phyloP scores from a whole-genome alignment of 92 coral and sea anemone genomes.

The Paragorgia papillata region DNA sequence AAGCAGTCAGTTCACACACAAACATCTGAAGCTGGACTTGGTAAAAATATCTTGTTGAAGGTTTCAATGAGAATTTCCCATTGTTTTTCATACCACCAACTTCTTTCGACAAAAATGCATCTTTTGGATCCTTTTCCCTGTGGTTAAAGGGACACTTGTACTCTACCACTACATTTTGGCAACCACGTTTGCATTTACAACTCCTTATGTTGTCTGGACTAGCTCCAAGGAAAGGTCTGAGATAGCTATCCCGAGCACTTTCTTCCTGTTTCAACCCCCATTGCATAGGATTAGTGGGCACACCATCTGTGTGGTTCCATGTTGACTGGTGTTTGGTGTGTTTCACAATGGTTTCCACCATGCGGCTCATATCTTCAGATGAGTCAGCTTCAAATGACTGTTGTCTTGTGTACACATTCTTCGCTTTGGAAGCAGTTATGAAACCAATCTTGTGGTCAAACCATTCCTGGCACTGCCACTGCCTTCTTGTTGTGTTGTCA shows the following conservation, averaged over 20 bases:
- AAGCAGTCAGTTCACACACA: neutral
- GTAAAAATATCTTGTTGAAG: neutral
- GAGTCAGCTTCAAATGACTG: neutral
- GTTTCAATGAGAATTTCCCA: conserved; percentile 3
- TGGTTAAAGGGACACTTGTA: conserved; percentile 29
- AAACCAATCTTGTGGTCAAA: conserved; percentile 14
- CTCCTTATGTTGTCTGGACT: conserved; percentile 22
- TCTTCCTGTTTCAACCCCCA: conserved; percentile 22
- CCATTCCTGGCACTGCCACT: conserved; percentile 29
- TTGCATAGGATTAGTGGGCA: neutral
- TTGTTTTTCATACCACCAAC: conserved; percentile 18
- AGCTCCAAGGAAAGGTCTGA: conserved; percentile 21
- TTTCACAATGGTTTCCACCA: conserved; percentile 48
- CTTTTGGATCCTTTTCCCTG: conserved; percentile 4
- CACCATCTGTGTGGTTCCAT: neutral
- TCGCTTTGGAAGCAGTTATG: neutral
- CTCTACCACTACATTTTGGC: conserved; percentile 13
- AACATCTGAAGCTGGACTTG: conserved; percentile 35
- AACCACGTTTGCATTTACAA: neutral
- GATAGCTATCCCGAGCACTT: conserved; percentile 1
- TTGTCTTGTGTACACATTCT: conserved; percentile 1
- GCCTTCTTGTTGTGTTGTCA: neutral
- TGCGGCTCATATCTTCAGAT: neutral
- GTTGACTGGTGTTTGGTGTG: neutral
- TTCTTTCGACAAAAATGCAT: neutral